Evolutionary conservation across 1,140 invertebrate genomes (phyloP).

Genomic region (Ostrea denselamellosa): DNA sequence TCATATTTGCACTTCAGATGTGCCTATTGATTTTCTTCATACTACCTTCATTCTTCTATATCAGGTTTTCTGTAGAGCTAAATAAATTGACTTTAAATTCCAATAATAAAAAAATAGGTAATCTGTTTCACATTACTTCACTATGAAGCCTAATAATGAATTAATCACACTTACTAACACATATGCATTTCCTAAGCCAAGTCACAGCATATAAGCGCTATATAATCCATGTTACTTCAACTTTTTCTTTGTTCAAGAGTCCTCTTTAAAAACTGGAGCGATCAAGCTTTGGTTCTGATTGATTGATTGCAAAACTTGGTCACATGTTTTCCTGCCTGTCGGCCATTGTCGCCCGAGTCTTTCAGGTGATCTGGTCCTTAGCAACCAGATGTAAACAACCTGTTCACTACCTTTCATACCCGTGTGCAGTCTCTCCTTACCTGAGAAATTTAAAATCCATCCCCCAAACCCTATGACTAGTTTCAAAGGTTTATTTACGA

Average conservation of each 20-base stretch:
- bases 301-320: conserved; percentile 40
- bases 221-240: conserved; percentile 18
- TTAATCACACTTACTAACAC: conserved; percentile 20
- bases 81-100: conserved; percentile 4
- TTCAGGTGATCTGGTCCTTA: conserved; percentile 46
- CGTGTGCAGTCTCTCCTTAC: background rate
- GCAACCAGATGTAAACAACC: conserved; percentile 54
- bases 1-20: background rate
- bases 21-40: background rate
- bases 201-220: background rate
- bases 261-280: conserved; percentile 27
- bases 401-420: background rate
- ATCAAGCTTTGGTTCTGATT: conserved; percentile 7
- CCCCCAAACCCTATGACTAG: background rate
- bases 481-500: background rate
- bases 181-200: conserved; percentile 21
- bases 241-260: conserved; percentile 23
- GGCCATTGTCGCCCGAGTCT: conserved; percentile 43
- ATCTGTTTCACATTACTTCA: background rate
- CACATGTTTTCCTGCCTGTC: conserved; percentile 32
- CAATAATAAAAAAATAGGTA: background rate
- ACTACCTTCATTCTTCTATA: background rate
- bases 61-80: background rate
- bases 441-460: conserved; percentile 34
- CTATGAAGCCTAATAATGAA: background rate